These are phyloP conservation scores for Rhingia campestris DNA, from an alignment of 2,888 invertebrate genomes.

Conservation along the genomic window DNA sequence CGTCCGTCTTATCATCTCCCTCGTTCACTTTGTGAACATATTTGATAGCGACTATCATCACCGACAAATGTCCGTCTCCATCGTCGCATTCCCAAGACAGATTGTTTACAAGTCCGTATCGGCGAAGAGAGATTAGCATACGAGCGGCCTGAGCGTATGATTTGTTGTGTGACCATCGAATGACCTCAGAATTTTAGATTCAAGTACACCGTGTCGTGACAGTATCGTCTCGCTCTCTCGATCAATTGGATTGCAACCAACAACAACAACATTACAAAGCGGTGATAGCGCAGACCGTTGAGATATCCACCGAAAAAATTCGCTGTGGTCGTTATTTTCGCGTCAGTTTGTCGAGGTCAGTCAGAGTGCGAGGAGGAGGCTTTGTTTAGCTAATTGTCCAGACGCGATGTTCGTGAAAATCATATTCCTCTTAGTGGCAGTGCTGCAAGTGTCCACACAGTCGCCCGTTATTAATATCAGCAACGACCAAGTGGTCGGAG, in stretches of 20 bases:
- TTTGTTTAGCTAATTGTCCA: constrained; percentile 45
- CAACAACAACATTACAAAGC: constrained; percentile 8
- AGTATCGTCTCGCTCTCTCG: constrained; percentile 51
- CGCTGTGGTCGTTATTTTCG: constrained; percentile 39
- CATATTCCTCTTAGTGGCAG: constrained; percentile 52
- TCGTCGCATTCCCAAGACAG: constrained; percentile 51
- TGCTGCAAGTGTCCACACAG: constrained; percentile 60
- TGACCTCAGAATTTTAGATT: constrained; percentile 69
- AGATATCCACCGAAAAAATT: constrained; percentile 49
- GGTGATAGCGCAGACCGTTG: constrained; percentile 21
- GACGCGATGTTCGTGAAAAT: constrained; percentile 57
- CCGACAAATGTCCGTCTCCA: constrained; percentile 39
- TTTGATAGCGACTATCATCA: constrained; percentile 66
- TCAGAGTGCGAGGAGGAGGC: constrained; percentile 47
- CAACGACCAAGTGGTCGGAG: constrained; percentile 79
- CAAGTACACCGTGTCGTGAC: constrained; percentile 52
- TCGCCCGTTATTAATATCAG: constrained; percentile 79
- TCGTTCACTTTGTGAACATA: constrained; percentile 31
- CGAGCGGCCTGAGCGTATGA: constrained; percentile 16
- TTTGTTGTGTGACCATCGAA: constrained; percentile 36
- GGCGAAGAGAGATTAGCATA: constrained; percentile 62
- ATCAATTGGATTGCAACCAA: constrained; percentile 63
- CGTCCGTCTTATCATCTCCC: constrained; percentile 61
- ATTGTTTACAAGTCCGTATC: constrained; percentile 43
- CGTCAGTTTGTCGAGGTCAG: constrained; percentile 64